These are phyloP conservation scores for Drosophila funebris DNA, from an alignment of 1,140 invertebrate genomes.

Conservation along the genomic window DNA sequence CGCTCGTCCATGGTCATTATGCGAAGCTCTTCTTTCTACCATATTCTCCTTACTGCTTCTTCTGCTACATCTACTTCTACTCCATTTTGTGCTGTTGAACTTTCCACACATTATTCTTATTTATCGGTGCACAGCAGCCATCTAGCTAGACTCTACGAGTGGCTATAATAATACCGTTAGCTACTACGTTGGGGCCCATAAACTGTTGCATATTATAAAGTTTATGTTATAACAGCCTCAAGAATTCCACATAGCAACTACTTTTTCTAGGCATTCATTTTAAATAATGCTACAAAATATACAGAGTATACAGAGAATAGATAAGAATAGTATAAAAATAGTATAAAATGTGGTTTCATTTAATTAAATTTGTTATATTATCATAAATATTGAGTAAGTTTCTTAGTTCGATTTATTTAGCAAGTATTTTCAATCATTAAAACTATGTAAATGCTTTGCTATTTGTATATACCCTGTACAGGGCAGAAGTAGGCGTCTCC, in stretches of 20 bases:
- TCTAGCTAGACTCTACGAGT: slow-evolving; percentile 19
- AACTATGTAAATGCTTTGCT: too few species aligned
- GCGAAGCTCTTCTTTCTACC: slow-evolving; percentile 31
- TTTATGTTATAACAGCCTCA: slow-evolving; percentile 15
- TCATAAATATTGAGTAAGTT: too few species aligned
- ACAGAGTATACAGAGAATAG: too few species aligned
- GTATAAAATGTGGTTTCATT: too few species aligned
- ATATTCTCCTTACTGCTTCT: neutral
- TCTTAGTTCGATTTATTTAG: too few species aligned
- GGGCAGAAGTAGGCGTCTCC: too few species aligned
- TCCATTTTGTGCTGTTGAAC: too few species aligned
- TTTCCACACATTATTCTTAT: slow-evolving; percentile 69
- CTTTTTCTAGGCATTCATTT: neutral
- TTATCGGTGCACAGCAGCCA: slow-evolving; percentile 53
- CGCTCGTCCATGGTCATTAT: slow-evolving; percentile 73
- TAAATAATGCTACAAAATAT: neutral
- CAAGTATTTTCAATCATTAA: too few species aligned
- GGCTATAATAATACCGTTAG: slow-evolving; percentile 28
- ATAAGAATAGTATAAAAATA: too few species aligned
- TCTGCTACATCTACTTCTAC: too few species aligned
- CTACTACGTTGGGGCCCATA: slow-evolving; percentile 23
- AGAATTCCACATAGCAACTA: neutral
- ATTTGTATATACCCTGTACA: too few species aligned
- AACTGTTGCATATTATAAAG: slow-evolving; percentile 46
- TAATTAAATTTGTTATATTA: too few species aligned